Base-by-base conservation (phyloP, 2,888 invertebrate genomes). In the Cremastinae sp. region DNA sequence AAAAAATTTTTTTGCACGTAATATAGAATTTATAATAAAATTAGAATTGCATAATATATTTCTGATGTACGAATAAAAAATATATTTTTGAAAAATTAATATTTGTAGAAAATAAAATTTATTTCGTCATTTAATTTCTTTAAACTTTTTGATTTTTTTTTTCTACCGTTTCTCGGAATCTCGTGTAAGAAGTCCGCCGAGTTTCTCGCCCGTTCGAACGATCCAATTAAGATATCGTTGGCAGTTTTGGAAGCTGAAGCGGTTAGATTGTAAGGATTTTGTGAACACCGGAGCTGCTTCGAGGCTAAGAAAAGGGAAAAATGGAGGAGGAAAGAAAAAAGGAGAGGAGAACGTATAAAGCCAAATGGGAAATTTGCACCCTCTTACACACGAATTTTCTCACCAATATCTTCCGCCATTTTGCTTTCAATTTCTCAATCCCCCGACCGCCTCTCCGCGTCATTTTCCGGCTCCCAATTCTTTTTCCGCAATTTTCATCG, bases 221-320 rank as follows among this genome's bases (percentile, higher is more conserved):
- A 76, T 76, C 76, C 76, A 76, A 76, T 76, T 76, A 76, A 76
- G 76, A 76, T 76, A 76, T 76, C 64, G 73, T 64, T 76, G 69
- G 74, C 62, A 70, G 53, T 51, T 35, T 14, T 28, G 59, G 16
- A 53, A 28, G 2, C 41, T n/a, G 14, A 49, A 20, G 47, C 69
- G 62, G 58, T 58, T 68, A 62, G 53, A 66, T 53, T 61, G 59
- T 65, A 73, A 73, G 73, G 28, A 28, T 28, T 18, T 12, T 7
- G 49, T 10, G 49, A 12, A 9, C 9, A 16, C 49, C 45, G 49
- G 18, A 18, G 47, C 18, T 37, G 55, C 20, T 20, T 18, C 14
- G 68, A 69, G 75, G 75, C 62, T 62, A 59, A 28, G 35, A n/a
- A 59, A 28, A 39, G 14, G 58, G 43, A 47, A 51, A 68, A 53